Evolutionary conservation across 1,140 invertebrate genomes (phyloP), one percentile per base, ranked within the genome.

Genomic region (Drosophila pectinifera): DNA sequence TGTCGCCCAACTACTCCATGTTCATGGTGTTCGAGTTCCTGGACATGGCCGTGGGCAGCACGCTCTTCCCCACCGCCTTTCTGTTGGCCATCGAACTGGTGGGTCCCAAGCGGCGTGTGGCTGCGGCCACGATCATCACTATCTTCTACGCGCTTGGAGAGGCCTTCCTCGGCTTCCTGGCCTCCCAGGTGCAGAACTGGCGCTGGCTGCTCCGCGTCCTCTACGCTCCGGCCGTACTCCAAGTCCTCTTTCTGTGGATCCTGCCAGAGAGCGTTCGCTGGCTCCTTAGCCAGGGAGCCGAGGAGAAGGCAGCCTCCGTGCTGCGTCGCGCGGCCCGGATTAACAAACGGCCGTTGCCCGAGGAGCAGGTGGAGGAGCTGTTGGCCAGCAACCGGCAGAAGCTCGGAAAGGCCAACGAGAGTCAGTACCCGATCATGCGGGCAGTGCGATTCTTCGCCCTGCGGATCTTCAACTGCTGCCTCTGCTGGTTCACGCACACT

Each of bases 21-120:
- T 95, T 96, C 81, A 54, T 93, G 43, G 76, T 92, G 0, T 94
- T 96, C 31, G 95, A 96, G 89, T 95, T 96, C 67, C 84, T 95
- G 31, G 95, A 96, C 79, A 92, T 90, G 85, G 93, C 92, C 6
- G 93, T 95, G 31, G 94, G 94, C 13, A 94, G 95, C 46, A 95
- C 95, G 3, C 94, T 95, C 34, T 96, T 95, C 73, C 94, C 94
- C 53, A 94, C 94, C 3, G 93, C 93, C 22, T 95, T 94, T 91
- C 83, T 94, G 64, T 74, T 94, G 69, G 96, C 95, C 28, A 94
- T 97, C 89, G 97, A 98, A 89, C 93, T 96, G 69, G 95, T 97
- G 0, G 95, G 95, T 1, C 95, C 95, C 2, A 94, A 94, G 75
- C 95, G 95, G 68, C 93, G 97, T 65, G 95, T 96, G 1, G 93